Evolutionary conservation across 2,797 vertebrate species (phyloP), one percentile per base, ranked within the genome.

Genomic region (Arnoldichthys spilopterus): DNA sequence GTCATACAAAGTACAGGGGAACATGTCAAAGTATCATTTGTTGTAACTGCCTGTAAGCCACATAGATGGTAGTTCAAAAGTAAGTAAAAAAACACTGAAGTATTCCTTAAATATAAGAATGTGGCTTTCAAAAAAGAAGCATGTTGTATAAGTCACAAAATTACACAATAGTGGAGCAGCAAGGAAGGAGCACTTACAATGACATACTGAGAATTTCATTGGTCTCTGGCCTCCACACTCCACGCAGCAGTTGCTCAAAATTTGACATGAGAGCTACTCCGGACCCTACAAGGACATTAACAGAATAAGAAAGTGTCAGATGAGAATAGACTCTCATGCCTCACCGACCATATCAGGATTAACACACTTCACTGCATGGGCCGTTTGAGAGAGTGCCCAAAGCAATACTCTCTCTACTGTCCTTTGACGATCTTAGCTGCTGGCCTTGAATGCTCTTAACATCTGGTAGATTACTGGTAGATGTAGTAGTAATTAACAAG

Each of bases 141-240:
- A 47, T 3, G 3, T 11, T 11, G 11, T 6, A 37, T 5, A 34
- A 15, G 30, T 51, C 20, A 2, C n/a, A 32, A 20, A 54, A 51
- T 18, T 30, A 24, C 18, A 47, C 4, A n/a, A 47, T 13, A 5
- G 26, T 4, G 28, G 12, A 34, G 12, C 34, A 40, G 2, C 16
- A 9, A 51, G 40, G 59, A 61, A n/a, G 18, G n/a, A 66, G 28
- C 28, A 95, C 98, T 97, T 84, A 99, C 97, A 99, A 99, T 89
- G 97, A 97, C 97, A 99, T 99, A 83, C 91, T 96, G 86, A 99
- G 94, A 85, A 99, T 91, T 91, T 99, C 97, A 0, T 98, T 99
- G 85, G 94, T 95, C 85, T 99, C 98, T 2, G 97, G 98, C 84
- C 94, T 97, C 98, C 97, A 99, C 87, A 99, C 91, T 1, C 98